Evolutionary conservation across 2,113 vertebrate genomes (phyloP).

Genomic region (Platichthys stellatus): DNA sequence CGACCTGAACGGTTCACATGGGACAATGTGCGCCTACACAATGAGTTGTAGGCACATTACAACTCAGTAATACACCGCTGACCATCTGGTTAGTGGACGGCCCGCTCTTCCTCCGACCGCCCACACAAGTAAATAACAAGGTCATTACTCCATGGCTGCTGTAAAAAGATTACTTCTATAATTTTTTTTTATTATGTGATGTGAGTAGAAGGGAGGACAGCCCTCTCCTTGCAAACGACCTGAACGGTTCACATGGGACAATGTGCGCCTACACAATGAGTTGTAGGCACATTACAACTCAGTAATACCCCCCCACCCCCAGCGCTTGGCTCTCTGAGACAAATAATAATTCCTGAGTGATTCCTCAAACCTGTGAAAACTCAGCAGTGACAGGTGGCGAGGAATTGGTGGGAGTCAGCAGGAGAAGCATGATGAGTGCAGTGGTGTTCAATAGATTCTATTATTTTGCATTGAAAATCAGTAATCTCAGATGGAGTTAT

Average conservation of each 20-base stretch:
- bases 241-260: slow-evolving; percentile 8
- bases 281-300: not conserved
- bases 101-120: not conserved
- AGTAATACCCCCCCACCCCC: not conserved
- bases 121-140: not conserved
- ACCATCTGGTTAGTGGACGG: not conserved
- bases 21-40: slow-evolving; percentile 15
- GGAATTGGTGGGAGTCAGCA: slow-evolving; percentile 6
- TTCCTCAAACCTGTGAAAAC: slow-evolving; percentile 11
- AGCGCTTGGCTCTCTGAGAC: not conserved
- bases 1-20: slow-evolving; percentile 1
- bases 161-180: not conserved
- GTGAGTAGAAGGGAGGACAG: not conserved
- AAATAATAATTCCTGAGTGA: not conserved
- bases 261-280: slow-evolving; percentile 6
- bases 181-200: not conserved
- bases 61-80: too few relatives aligned
- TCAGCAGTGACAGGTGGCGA: not conserved
- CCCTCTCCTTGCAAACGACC: not conserved
- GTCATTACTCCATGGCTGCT: not conserved
- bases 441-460: not conserved
- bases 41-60: not conserved
- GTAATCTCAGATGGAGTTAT: not conserved
- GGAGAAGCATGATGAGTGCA: slow-evolving; percentile 9
- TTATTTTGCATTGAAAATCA: not conserved